phyloP scores from a whole-genome alignment of 2,888 invertebrate species.

The Cephonodes hylas region DNA sequence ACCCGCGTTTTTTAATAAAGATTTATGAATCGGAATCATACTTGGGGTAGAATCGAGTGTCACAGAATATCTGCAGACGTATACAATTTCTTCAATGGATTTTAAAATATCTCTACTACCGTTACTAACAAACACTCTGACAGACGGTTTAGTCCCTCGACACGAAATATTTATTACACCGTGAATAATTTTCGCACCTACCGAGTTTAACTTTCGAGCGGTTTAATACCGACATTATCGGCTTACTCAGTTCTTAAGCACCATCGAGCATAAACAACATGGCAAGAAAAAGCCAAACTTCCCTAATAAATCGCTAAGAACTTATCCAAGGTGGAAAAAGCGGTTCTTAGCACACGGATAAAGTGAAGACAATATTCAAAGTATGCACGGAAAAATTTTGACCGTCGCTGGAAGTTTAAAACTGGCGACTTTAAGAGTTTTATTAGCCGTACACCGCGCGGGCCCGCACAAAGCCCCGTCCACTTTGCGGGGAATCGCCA shows the following conservation, averaged over 20 bases:
- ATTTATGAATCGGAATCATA: conserved; percentile 11
- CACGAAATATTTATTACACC: too few relatives aligned
- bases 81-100: too few relatives aligned
- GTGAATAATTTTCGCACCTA: too few relatives aligned
- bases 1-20: conserved; percentile 28
- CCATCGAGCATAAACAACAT: background rate
- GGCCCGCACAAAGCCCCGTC: background rate
- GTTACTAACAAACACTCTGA: too few relatives aligned
- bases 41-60: background rate
- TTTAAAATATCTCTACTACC: too few relatives aligned
- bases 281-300: background rate
- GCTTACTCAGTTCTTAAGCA: background rate
- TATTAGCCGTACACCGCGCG: conserved; percentile 23
- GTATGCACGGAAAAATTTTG: background rate
- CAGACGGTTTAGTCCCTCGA: too few relatives aligned
- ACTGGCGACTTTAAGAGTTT: conserved; percentile 33
- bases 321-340: background rate
- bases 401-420: conserved; percentile 24
- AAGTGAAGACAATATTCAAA: background rate
- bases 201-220: too few relatives aligned
- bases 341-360: background rate
- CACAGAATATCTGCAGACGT: background rate
- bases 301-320: background rate
- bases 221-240: background rate
- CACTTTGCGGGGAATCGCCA: background rate